Percentiles rank a stretch among this genome's conserved stretches.
phyloP scores from a whole-genome alignment of 2,797 vertebrate genomes.

The Spea hammondii region DNA sequence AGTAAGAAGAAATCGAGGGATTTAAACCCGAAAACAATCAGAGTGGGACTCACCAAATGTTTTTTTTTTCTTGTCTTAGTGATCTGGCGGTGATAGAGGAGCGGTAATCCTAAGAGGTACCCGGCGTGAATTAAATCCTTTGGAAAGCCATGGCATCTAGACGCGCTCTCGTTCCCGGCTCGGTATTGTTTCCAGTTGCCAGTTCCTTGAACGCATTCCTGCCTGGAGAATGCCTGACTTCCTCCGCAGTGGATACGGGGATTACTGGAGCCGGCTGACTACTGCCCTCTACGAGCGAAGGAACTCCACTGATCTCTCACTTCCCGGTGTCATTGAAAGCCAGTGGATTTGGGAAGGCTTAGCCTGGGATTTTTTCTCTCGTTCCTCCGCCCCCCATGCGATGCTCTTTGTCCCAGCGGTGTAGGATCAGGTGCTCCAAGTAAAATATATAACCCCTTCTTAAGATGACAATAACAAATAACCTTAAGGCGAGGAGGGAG shows the following conservation, averaged over 20 bases:
- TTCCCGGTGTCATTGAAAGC: constrained; percentile 58
- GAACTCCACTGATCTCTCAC: constrained; percentile 34
- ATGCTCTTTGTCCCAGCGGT: constrained; percentile 39
- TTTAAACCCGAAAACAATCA: not conserved
- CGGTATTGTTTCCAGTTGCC: constrained; percentile 1
- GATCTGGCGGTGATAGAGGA: not conserved
- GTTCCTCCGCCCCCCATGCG: constrained; percentile 17
- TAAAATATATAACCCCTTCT: not conserved
- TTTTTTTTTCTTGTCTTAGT: not conserved
- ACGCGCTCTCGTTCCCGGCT: constrained; percentile 45
- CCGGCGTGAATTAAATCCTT: constrained; percentile 10
- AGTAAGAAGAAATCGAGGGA: not conserved
- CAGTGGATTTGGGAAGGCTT: constrained; percentile 32
- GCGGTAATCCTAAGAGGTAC: constrained; percentile 44
- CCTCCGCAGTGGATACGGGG: constrained; percentile 58
- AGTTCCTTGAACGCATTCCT: constrained; percentile 39
- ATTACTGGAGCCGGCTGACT: constrained; percentile 55
- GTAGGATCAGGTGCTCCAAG: constrained; percentile 16
- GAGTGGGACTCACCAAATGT: constrained; percentile 1
- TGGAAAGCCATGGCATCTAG: not conserved
- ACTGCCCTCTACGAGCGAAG: constrained; percentile 55
- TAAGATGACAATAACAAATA: not conserved
- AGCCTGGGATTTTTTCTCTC: not conserved
- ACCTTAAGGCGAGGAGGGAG: no score
- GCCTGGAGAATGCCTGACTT: constrained; percentile 56